Percentiles rank a stretch among this genome's conserved stretches.
These are phyloP conservation scores for Tragelaphus buxtoni DNA, from an alignment of 2,113 vertebrate genomes.

Conservation along the genomic window DNA sequence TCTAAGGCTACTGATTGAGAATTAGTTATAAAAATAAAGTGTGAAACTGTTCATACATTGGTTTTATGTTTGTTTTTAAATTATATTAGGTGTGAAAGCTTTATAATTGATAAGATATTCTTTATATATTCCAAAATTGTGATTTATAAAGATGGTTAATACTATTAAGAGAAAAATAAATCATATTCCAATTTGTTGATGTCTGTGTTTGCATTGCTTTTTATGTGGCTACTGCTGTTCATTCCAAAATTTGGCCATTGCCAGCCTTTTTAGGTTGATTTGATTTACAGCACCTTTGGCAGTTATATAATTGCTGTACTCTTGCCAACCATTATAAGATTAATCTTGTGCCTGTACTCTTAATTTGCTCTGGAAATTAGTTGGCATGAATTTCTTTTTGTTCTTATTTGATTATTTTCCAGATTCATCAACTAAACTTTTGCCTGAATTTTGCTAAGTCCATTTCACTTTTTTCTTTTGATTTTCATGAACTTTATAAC, in stretches of 20 bases:
- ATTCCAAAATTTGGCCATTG: not conserved
- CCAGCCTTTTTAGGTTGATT: not conserved
- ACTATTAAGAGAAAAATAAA: not conserved
- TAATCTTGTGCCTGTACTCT: not conserved
- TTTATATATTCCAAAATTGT: not conserved
- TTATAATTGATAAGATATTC: not conserved
- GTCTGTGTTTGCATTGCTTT: not conserved
- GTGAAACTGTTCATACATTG: not conserved
- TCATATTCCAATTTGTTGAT: not conserved
- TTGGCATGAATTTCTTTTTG: not conserved
- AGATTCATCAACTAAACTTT: not conserved
- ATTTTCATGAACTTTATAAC: not conserved
- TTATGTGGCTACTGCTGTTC: not conserved
- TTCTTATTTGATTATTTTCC: not conserved
- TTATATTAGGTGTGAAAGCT: not conserved
- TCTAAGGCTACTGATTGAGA: not conserved
- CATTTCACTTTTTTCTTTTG: not conserved
- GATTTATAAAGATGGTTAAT: not conserved
- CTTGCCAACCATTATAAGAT: not conserved
- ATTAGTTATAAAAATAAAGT: not conserved
- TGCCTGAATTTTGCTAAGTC: not conserved
- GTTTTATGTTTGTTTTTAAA: not conserved
- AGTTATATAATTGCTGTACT: not conserved
- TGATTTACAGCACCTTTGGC: not conserved
- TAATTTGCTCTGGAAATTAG: slow-evolving; percentile 42